phyloP scores from a whole-genome alignment of 2,797 vertebrate species.

The Lepilemur ruficaudatus region DNA sequence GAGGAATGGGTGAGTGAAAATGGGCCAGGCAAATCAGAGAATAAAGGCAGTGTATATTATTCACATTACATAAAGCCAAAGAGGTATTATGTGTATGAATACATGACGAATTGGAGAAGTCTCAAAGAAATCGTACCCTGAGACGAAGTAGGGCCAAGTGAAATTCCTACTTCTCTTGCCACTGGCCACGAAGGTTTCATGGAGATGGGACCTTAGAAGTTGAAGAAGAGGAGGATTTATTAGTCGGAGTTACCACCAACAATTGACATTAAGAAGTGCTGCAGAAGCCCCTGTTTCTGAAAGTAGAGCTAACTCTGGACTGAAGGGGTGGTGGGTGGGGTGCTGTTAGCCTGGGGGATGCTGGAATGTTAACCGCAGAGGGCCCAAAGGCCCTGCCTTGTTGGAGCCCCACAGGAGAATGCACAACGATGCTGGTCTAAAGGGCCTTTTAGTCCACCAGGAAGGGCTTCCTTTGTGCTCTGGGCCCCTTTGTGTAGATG shows the following conservation, averaged over 20 bases:
- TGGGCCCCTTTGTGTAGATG: neutral
- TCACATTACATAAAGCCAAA: neutral
- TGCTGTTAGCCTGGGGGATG: too few species aligned
- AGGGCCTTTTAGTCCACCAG: neutral
- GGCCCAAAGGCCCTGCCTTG: neutral
- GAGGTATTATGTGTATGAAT: neutral
- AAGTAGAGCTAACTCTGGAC: neutral
- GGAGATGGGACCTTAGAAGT: neutral
- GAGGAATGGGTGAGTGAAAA: neutral
- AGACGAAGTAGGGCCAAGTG: neutral
- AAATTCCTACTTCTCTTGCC: neutral
- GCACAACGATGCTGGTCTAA: neutral
- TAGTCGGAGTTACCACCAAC: neutral
- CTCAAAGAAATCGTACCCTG: neutral
- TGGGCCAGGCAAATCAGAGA: neutral
- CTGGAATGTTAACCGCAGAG: neutral
- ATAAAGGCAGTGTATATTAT: neutral
- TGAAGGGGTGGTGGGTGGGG: neutral
- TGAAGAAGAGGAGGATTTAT: neutral
- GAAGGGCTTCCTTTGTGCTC: neutral
- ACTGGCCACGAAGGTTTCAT: neutral
- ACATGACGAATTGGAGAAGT: neutral
- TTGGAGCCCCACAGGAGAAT: neutral
- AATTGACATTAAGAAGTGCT: neutral
- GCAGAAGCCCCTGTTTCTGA: neutral